Base-by-base conservation (phyloP, 2,888 invertebrate species). In the Vesta saturnalis region DNA sequence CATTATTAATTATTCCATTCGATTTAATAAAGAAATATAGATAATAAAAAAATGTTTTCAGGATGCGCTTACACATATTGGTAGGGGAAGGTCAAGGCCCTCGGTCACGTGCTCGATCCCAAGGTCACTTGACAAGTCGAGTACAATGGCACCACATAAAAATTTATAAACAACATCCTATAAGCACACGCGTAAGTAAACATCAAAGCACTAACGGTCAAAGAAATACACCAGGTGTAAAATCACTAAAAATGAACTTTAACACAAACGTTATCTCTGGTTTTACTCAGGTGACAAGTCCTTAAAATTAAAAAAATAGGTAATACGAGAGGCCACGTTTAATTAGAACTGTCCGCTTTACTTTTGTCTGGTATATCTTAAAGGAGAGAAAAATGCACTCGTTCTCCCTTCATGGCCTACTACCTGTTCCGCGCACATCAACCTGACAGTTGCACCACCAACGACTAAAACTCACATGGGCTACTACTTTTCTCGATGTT, bases 61-160 rank as follows among this genome's bases (percentile, higher is more conserved):
- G 61, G 73, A 73, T 73, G 73, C 64, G 72, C 73, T 73, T 73
- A 69, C 65, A 23, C 46, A 47, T 49, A 30, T 64, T 72, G 75
- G 64, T 72, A 72, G 74, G 76, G 69, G 78, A 85, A 86, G 86
- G 86, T 86, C 87, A 87, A 87, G 87, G 87, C 86, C 86, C 86
- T 85, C 79, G 81, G 83, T 87, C 86, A 86, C 86, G 86, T 86
- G 86, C 82, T 83, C 82, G 79, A 79, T 81, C 84, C 84, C 87
- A 87, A 87, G 87, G 87, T 86, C 86, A 82, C 76, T 64, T 75
- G 76, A 75, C 76, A 72, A 75, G 67, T 71, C 73, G 72, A 69
- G 76, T 74, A 75, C 78, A 78, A 78, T 77, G 76, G 77, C 78
- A 78, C 63, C 72, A 61, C 52, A 60, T 43, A 49, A 47, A 64